Conservation (phyloP, 2,888 invertebrate species). For the Campoplex nolae region DNA sequence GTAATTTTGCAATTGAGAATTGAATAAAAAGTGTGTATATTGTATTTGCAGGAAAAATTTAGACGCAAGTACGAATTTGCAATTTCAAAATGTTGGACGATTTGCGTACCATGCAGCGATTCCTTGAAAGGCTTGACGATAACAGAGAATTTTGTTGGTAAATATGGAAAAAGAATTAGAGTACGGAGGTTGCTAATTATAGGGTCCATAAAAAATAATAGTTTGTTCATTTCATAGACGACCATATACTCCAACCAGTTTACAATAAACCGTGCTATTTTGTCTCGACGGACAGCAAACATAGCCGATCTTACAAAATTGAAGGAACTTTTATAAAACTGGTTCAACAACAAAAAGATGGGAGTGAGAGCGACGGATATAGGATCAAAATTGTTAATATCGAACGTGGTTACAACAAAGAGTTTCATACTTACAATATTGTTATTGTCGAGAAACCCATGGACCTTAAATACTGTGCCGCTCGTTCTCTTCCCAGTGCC, state of each 20-base stretch:
- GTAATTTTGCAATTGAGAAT: neutral
- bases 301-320: constrained; percentile 68
- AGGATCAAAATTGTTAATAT: constrained; percentile 70
- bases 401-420: constrained; percentile 76
- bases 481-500: constrained; percentile 39
- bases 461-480: constrained; percentile 68
- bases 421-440: constrained; percentile 75
- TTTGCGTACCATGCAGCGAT: constrained; percentile 76
- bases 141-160: constrained; percentile 75
- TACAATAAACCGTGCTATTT: constrained; percentile 64
- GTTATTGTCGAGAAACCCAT: constrained; percentile 74
- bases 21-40: neutral
- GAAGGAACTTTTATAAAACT: constrained; percentile 66
- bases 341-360: constrained; percentile 60
- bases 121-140: constrained; percentile 73
- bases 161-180: constrained; percentile 27
- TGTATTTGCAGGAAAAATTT: constrained; percentile 73
- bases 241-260: constrained; percentile 74
- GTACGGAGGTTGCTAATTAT: neutral
- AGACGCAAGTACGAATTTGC: constrained; percentile 75
- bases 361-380: constrained; percentile 48
- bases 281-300: constrained; percentile 63
- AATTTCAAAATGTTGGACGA: constrained; percentile 76
- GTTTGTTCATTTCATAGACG: constrained; percentile 71
- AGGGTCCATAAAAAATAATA: neutral